Base-by-base conservation (phyloP, 2,797 vertebrate species). In the Anabas testudineus region DNA sequence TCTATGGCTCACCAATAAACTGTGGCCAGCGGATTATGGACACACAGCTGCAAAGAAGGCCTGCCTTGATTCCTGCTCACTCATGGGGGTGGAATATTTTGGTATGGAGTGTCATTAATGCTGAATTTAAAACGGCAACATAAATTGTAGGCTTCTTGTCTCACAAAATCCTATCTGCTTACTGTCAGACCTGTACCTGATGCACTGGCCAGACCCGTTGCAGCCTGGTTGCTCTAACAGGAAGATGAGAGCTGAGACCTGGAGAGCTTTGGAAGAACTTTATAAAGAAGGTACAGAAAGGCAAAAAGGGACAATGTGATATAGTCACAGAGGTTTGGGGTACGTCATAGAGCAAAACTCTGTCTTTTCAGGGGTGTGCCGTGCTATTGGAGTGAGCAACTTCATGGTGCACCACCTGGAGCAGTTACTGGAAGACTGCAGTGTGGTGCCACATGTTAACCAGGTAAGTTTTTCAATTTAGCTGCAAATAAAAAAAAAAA, bases 331-430 rank as follows among this genome's bases (percentile, higher is more conserved):
- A 18, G 22, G 14, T n/a, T 26, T 2, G 12, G 10, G 7, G 24
- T 56, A 46, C 60, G 34, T 67, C 0, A 53, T 1, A 10, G 13
- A 53, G 34, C 55, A 42, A 1, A 14, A 36, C n/a, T n/a, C 16
- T 58, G 10, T 57, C 26, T 57, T 36, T 55, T 4, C 42, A 96
- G 93, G 95, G 34, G 49, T 96, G 52, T 95, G 95, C 43, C 83
- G 71, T 52, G 93, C 94, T 46, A 92, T 94, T 65, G 94, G 94
- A 3, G 93, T 95, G 83, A 96, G 95, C 88, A 95, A 97, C 91
- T 97, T 97, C 84, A 84, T 95, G 80, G 84, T 95, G 76, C 87
- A 75, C 66, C 95, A 96, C 82, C 90, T 96, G 62, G 90, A 96
- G 43, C 87, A 95, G 85, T 83, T 97, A 37, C 94, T 94, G 69